A percentile compares a stretch with the other conserved stretches of the same genome.
Evolutionary conservation across 2,888 invertebrate genomes (phyloP).

Genomic region (Scelioninae gen. 2): DNA sequence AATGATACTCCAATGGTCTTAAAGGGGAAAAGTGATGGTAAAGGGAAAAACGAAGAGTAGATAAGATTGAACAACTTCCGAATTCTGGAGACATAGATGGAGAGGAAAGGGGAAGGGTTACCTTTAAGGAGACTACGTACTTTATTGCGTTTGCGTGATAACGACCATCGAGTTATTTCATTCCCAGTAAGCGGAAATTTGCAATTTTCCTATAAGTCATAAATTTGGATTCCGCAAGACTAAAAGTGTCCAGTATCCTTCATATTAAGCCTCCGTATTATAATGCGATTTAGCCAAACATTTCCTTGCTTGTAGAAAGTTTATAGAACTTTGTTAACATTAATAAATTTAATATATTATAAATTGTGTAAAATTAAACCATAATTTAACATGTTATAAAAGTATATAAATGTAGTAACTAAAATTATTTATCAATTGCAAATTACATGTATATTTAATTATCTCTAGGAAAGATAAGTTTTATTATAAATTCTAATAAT

Average conservation of each 20-base stretch:
- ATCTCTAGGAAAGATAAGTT: too few relatives aligned
- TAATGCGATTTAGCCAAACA: neutral
- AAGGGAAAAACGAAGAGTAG: slow-evolving; percentile 26
- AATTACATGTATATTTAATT: too few relatives aligned
- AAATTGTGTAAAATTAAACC: too few relatives aligned
- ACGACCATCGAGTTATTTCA: slow-evolving; percentile 50
- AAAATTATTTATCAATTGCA: too few relatives aligned
- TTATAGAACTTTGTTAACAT: too few relatives aligned
- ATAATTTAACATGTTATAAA: too few relatives aligned
- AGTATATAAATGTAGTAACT: too few relatives aligned
- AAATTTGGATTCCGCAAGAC: slow-evolving; percentile 46
- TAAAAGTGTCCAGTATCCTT: neutral
- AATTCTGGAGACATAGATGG: slow-evolving; percentile 17
- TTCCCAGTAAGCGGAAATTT: slow-evolving; percentile 50
- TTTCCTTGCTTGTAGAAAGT: too few relatives aligned
- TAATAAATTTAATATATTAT: too few relatives aligned
- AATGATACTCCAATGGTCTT: slow-evolving; percentile 38
- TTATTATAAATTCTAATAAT: too few relatives aligned
- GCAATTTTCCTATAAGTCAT: slow-evolving; percentile 54
- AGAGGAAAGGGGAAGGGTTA: slow-evolving; percentile 18
- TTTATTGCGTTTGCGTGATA: slow-evolving; percentile 57
- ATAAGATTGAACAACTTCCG: slow-evolving; percentile 52
- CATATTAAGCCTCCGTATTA: slow-evolving; percentile 1
- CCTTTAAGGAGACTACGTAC: slow-evolving; percentile 43
- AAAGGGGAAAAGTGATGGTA: slow-evolving; percentile 34